phyloP scores from a whole-genome alignment of 2,113 vertebrate genomes.

The Hemichromis elongatus region DNA sequence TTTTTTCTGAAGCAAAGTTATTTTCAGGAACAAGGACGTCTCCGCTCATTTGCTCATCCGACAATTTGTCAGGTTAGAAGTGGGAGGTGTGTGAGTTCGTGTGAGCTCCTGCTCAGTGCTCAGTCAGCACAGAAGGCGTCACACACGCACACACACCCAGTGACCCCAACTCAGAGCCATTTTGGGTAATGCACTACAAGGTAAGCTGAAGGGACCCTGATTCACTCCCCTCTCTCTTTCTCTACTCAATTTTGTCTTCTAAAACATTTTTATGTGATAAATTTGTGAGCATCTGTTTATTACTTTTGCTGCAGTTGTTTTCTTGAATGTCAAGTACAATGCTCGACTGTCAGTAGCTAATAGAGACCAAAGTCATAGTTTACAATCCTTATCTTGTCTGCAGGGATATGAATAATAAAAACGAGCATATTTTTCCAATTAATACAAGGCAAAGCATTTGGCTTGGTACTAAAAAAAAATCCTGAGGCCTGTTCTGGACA shows the following conservation, averaged over 20 bases:
- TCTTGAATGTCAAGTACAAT: background rate
- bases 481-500: background rate
- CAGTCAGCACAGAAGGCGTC: conserved; percentile 7
- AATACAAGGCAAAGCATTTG: background rate
- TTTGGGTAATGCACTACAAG: conserved; percentile 19
- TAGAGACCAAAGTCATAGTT: background rate
- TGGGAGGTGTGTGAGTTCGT: conserved; percentile 5
- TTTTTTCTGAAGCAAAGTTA: conserved; percentile 25
- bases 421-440: background rate
- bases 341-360: background rate
- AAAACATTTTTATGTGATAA: background rate
- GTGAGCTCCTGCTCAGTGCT: background rate
- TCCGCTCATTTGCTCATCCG: background rate
- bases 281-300: background rate
- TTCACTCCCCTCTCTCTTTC: background rate
- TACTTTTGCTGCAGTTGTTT: background rate
- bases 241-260: background rate
- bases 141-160: conserved; percentile 2
- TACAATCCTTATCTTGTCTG: background rate
- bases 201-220: background rate
- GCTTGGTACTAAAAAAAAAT: background rate
- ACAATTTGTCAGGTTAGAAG: conserved; percentile 46
- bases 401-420: background rate
- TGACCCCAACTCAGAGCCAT: conserved; percentile 22
- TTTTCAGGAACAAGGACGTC: conserved; percentile 23